Evolutionary conservation across 2,113 vertebrate genomes (phyloP).

Genomic region (Hylia prasina): DNA sequence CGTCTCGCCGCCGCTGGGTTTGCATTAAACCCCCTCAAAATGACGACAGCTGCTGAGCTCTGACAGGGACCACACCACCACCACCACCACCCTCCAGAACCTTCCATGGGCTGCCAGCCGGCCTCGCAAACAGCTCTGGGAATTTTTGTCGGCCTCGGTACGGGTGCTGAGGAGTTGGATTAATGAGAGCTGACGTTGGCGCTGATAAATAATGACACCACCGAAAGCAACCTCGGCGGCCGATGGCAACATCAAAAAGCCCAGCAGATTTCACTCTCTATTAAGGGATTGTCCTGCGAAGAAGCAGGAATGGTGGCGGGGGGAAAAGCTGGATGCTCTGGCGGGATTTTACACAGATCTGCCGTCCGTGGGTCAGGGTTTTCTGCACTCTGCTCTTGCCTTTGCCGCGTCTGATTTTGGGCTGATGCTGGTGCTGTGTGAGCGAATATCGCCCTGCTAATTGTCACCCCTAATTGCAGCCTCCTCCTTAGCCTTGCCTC

Average conservation of each 20-base stretch:
- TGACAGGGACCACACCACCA: conserved; percentile 12
- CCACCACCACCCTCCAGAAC: neutral
- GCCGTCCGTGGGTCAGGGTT: neutral
- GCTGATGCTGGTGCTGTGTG: neutral
- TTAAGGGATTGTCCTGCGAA: conserved; percentile 7
- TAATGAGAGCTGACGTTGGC: conserved; percentile 53
- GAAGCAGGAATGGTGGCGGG: neutral
- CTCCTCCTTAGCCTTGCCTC: neutral
- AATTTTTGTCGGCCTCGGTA: neutral
- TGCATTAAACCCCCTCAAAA: neutral
- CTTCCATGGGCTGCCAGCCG: neutral
- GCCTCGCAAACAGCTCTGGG: neutral
- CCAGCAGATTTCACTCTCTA: conserved; percentile 15
- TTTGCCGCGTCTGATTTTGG: neutral
- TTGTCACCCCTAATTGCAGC: neutral
- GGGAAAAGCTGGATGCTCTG: neutral
- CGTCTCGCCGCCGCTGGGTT: neutral
- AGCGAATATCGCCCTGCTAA: neutral
- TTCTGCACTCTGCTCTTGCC: neutral
- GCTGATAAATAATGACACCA: conserved; percentile 59
- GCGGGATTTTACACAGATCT: neutral
- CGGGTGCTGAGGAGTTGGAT: conserved; percentile 8
- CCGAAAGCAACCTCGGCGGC: neutral
- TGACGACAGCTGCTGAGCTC: neutral
- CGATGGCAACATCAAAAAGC: conserved; percentile 28